Evolutionary conservation across 2,113 vertebrate species (phyloP).

Genomic region (Picathartes gymnocephalus): DNA sequence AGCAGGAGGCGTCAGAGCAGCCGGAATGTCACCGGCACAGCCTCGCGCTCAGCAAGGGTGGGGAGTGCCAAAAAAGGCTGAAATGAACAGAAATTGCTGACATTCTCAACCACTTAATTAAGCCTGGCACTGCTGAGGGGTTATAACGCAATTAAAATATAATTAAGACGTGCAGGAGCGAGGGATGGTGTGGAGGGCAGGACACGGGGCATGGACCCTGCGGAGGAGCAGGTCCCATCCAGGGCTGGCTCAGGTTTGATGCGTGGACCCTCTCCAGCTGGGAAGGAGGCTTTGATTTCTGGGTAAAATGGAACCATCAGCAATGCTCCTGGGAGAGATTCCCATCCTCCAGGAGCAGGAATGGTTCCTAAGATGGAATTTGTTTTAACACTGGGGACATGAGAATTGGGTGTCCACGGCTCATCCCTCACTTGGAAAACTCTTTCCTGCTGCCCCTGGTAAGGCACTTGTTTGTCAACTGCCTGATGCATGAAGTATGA

Average conservation of each 20-base stretch:
- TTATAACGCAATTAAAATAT: background rate
- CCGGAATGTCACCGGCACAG: rapidly evolving
- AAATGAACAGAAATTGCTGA: rapidly evolving
- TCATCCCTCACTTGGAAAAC: background rate
- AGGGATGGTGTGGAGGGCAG: rapidly evolving
- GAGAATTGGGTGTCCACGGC: rapidly evolving
- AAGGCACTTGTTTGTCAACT: background rate
- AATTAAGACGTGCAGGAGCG: background rate
- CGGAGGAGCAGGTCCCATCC: background rate
- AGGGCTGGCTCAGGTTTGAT: rapidly evolving
- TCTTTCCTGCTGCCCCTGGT: background rate
- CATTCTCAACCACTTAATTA: background rate
- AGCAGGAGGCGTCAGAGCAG: rapidly evolving
- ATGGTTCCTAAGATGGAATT: background rate
- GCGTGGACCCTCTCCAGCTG: background rate
- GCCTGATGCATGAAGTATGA: no score
- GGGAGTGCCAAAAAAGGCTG: rapidly evolving
- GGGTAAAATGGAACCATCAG: background rate
- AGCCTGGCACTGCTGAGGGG: background rate
- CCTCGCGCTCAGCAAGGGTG: rapidly evolving
- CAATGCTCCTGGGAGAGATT: background rate
- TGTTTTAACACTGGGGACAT: background rate
- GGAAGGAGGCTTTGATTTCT: background rate
- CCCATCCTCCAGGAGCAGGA: background rate
- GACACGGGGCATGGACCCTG: background rate